Conservation (phyloP, 2,888 invertebrate genomes). For the Thyatira batis region DNA sequence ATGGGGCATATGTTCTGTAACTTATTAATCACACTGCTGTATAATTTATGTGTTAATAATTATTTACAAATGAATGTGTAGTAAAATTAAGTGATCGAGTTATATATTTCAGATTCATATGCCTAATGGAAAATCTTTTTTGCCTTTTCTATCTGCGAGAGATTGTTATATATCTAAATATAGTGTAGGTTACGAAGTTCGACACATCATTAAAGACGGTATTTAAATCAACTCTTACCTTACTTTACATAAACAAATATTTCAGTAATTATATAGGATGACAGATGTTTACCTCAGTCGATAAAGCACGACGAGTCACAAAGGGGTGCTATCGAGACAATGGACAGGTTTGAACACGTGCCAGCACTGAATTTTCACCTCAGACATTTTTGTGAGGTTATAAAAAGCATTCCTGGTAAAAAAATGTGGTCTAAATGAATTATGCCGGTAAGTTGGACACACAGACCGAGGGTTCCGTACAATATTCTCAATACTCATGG, state of each 20-base stretch:
- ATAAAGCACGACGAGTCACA: constrained; percentile 33
- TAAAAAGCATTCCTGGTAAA: constrained; percentile 59
- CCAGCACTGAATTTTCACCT: constrained; percentile 56
- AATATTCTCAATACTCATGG: no score
- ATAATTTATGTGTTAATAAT: not conserved
- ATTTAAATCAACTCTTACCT: not conserved
- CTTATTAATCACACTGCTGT: not conserved
- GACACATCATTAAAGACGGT: not conserved
- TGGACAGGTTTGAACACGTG: constrained; percentile 64
- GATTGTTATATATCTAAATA: no score
- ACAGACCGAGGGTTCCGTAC: no score
- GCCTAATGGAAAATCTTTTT: no score
- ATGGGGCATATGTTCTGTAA: not conserved
- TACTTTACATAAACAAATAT: not conserved
- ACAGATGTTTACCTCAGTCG: constrained; percentile 34
- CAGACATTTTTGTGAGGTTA: constrained; percentile 57
- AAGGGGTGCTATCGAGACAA: constrained; percentile 47
- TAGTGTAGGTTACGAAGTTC: no score
- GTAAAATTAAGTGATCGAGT: no score
- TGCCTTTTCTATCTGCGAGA: no score
- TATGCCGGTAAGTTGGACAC: constrained; percentile 27
- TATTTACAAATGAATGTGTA: not conserved
- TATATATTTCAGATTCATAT: no score
- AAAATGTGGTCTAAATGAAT: constrained; percentile 53
- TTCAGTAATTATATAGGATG: constrained; percentile 20